These are phyloP conservation scores for Cataglyphis cursor DNA, from an alignment of 2,888 invertebrate species.

Conservation along the genomic window DNA sequence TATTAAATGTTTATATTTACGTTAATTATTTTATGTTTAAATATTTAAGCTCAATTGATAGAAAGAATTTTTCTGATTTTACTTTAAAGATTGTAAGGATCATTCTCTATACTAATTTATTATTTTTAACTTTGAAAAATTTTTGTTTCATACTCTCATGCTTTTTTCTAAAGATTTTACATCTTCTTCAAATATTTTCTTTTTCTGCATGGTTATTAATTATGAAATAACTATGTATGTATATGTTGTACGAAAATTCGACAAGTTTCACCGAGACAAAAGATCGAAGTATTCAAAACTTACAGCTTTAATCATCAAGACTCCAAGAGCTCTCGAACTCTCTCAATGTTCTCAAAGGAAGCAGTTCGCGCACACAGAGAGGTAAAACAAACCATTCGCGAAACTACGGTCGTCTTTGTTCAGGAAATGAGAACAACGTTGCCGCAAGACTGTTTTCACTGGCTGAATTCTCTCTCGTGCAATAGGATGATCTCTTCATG, in stretches of 20 bases:
- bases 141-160: background rate
- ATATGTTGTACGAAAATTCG: background rate
- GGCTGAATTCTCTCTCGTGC: slow-evolving; percentile 59
- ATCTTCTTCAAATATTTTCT: background rate
- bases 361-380: slow-evolving; percentile 40
- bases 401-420: slow-evolving; percentile 76
- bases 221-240: background rate
- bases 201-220: background rate
- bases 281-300: background rate
- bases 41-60: background rate
- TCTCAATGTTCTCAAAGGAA: slow-evolving; percentile 56
- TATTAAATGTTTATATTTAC: background rate
- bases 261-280: background rate
- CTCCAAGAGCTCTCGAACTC: slow-evolving; percentile 45
- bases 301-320: slow-evolving; percentile 17
- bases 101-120: background rate
- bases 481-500: slow-evolving; percentile 72
- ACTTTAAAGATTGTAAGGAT: background rate
- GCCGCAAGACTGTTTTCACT: slow-evolving; percentile 67
- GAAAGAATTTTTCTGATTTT: background rate
- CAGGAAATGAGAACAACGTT: slow-evolving; percentile 78
- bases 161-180: background rate
- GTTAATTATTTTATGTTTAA: slow-evolving; percentile 3
- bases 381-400: slow-evolving; percentile 65
- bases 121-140: background rate